Evolutionary conservation across 2,888 invertebrate species (phyloP), one percentile per base, ranked within the genome.

Genomic region (Chesias legatella): DNA sequence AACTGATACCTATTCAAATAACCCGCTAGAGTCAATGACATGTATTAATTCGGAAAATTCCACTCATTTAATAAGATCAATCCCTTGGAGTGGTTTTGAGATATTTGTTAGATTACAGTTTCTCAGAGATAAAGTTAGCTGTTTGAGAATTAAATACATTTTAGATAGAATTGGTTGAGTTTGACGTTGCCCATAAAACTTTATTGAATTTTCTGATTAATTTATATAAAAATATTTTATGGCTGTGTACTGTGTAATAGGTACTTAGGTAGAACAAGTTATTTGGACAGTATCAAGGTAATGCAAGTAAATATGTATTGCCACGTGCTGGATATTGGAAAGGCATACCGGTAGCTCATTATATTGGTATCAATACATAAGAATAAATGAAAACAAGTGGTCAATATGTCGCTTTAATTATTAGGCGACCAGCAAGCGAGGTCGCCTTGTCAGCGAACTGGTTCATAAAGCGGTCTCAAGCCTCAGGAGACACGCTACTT

Each of bases 381-480:
- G 68, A 80, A 76, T 74, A 68, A 80, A 76, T 74, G 74, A 63
- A 74, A 76, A 69, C 80, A 83, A 85, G 80, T 81, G 73, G 74
- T 68, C 79, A 82, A 80, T 82, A 75, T 75, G 76, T 76, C 64
- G 75, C 65, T 73, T 80, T 80, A 82, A 80, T 85, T 79, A 81
- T 80, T 79, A 73, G 67, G 73, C 73, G 78, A 73, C 61, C 63
- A 63, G 63, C 64, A 60, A 64, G 61, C 85, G 84, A 86, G 86
- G 85, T 74, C 86, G 76, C 60, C 80, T 68, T 80, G 78, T 74
- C 62, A 66, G 64, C 72, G 63, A 82, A 86, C 88, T 83, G 84
- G 88, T 88, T 84, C 85, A 76, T 75, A 64, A 66, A 53, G 56
- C 45, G 54, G 69, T 65, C 52, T 53, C 67, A 70, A 78, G 73